Evolutionary conservation across 2,113 vertebrate species (phyloP), one percentile per base, ranked within the genome.

Genomic region (Picathartes gymnocephalus): DNA sequence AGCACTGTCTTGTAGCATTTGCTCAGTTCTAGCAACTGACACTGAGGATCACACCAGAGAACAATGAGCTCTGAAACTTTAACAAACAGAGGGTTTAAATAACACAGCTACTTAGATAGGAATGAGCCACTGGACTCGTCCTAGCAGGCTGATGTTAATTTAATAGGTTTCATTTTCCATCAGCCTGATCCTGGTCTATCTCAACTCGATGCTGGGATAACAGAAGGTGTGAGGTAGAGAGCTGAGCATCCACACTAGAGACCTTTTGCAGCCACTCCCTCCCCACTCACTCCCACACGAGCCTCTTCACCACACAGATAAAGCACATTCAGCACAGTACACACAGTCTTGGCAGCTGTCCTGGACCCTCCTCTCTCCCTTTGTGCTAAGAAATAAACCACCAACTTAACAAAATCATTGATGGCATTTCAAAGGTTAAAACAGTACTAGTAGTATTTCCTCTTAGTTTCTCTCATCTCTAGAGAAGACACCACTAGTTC

Each of bases 361-460:
- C 70, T 69, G 64, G 45, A 58, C 33, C 57, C 84, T 30, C 45
- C 33, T 48, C 58, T 69, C 60, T 74, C 44, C 66, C 56, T 89
- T 44, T 87, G 71, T 77, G 69, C 73, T 71, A 90, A 95, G 57
- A 81, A 90, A 90, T 61, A 81, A 72, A 56, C 33, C 68, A 60
- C 35, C 71, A 56, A 16, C 45, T 61, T 84, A 85, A 78, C n/a
- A 3, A 85, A 95, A 95, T 84, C 79, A 74, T 27, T 66, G 91
- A 87, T 74, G 92, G 86, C 72, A 87, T 95, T 96, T 97, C 72
- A 94, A 87, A 95, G 87, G 86, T 82, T 93, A 97, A 92, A 93
- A 72, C 81, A 86, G 71, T 27, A 9, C 68, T 87, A 62, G 51
- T 69, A 84, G 88, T 80, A 88, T 88, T 96, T 92, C 74, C 74